Evolutionary conservation across 2,797 vertebrate genomes (phyloP).

Genomic region (Cuniculus paca): DNA sequence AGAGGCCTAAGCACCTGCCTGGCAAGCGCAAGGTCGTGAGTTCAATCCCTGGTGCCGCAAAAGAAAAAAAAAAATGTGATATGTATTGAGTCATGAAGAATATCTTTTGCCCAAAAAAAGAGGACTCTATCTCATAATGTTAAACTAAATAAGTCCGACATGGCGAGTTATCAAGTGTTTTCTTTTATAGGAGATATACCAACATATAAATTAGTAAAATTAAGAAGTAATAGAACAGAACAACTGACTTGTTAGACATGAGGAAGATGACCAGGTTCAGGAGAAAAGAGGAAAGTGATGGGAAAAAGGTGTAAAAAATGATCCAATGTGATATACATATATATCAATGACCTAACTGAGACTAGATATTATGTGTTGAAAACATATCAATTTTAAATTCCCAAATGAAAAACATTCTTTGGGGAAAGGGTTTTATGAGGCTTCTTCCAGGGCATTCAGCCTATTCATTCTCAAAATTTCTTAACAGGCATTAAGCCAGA

Average conservation of each 20-base stretch:
- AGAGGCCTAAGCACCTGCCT: too few relatives aligned
- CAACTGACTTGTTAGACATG: too few relatives aligned
- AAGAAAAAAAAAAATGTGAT: not conserved
- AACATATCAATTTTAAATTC: not conserved
- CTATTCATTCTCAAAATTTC: not conserved
- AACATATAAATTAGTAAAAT: not conserved
- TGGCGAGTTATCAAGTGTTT: not conserved
- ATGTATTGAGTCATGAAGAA: not conserved
- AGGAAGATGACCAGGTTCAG: too few relatives aligned
- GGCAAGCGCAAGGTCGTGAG: too few relatives aligned
- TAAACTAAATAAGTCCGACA: not conserved
- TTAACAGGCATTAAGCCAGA: not conserved
- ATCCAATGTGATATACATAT: not conserved
- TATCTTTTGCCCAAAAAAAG: not conserved
- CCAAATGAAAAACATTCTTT: not conserved
- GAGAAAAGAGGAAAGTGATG: too few relatives aligned
- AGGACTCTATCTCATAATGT: not conserved
- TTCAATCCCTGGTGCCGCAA: too few relatives aligned
- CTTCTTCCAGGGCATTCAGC: not conserved
- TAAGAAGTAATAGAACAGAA: not conserved
- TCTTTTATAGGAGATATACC: not conserved
- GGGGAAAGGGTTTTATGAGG: not conserved
- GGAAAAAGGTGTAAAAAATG: too few relatives aligned
- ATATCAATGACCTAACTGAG: not conserved
- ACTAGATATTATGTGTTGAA: not conserved